These are phyloP conservation scores for Dioctria linearis DNA, from an alignment of 2,888 invertebrate genomes.

Conservation along the genomic window DNA sequence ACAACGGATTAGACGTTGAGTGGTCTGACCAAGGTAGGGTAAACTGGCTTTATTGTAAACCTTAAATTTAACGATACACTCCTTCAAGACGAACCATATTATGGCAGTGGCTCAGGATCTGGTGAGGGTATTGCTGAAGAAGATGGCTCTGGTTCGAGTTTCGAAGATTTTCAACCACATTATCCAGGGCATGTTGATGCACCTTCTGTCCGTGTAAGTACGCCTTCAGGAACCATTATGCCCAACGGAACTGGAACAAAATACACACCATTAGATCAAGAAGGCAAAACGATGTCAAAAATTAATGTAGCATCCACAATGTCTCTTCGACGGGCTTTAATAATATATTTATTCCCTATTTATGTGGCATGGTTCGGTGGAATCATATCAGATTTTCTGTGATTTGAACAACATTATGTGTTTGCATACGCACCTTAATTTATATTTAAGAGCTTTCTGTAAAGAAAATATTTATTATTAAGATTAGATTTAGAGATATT, in stretches of 20 bases:
- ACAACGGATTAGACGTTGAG: constrained; percentile 92
- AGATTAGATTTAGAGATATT: constrained; percentile 47
- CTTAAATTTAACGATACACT: background rate
- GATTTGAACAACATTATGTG: constrained; percentile 71
- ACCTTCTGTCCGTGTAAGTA: constrained; percentile 56
- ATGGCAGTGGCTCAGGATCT: constrained; percentile 82
- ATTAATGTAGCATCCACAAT: constrained; percentile 60
- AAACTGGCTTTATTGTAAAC: constrained; percentile 35
- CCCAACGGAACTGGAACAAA: constrained; percentile 58
- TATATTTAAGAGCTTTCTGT: background rate
- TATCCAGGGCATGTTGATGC: constrained; percentile 56
- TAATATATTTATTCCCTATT: constrained; percentile 85
- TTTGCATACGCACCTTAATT: constrained; percentile 12
- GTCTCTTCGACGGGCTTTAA: constrained; percentile 70
- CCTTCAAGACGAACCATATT: constrained; percentile 74
- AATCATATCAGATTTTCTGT: constrained; percentile 86
- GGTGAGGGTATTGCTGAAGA: constrained; percentile 76
- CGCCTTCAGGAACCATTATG: constrained; percentile 62
- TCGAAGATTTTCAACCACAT: constrained; percentile 61
- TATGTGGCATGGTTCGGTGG: constrained; percentile 90
- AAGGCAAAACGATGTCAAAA: constrained; percentile 54
- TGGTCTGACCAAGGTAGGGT: constrained; percentile 79
- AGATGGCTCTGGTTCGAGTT: constrained; percentile 70
- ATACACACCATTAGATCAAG: constrained; percentile 61
- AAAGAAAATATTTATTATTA: constrained; percentile 28